Base-by-base conservation (phyloP, 2,797 vertebrate genomes). In the Furcifer pardalis region DNA sequence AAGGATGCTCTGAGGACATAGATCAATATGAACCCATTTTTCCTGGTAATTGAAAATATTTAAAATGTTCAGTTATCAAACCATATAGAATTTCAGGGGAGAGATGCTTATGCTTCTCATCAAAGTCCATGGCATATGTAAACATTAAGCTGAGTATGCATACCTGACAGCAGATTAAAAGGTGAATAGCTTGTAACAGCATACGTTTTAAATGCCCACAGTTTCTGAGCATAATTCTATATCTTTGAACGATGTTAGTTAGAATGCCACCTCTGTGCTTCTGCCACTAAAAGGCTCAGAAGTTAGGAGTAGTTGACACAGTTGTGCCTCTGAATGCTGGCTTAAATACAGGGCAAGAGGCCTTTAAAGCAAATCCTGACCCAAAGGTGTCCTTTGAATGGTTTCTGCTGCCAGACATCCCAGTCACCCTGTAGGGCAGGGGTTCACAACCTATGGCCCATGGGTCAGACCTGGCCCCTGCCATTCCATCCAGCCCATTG, bases 21-120 rank as follows among this genome's bases (percentile, higher is more conserved):
- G 92, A 96, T 96, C 95, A 94, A 95, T 95, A 94, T 77, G 79
- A 93, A 94, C 94, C 95, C 89, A 89, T 94, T 95, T 94, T 92
- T 88, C 84, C 81, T 93, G 90, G 89, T 91, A 95, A 92, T 95
- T 90, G 94, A 89, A 94, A 95, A 92, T 91, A 92, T 92, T 90
- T 92, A 84, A 92, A 91, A 79, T 90, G 66, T 80, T 88, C 35
- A 80, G 86, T 80, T 92, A 80, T 91, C 86, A 89, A 82, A 84
- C 75, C 88, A 91, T 82, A 86, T 85, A 71, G 83, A 83, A 89
- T 88, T 90, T 62, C 17, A 90, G 77, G 66, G 81, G 65, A 65
- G 83, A 84, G n/a, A 27, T 60, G 74, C 79, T 73, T 83, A 25
- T 84, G 86, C 89, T 89, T 89, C 42, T 84, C 27, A 40, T 35